Evolutionary conservation across 1,140 invertebrate species (phyloP).

Genomic region (Musca domestica): DNA sequence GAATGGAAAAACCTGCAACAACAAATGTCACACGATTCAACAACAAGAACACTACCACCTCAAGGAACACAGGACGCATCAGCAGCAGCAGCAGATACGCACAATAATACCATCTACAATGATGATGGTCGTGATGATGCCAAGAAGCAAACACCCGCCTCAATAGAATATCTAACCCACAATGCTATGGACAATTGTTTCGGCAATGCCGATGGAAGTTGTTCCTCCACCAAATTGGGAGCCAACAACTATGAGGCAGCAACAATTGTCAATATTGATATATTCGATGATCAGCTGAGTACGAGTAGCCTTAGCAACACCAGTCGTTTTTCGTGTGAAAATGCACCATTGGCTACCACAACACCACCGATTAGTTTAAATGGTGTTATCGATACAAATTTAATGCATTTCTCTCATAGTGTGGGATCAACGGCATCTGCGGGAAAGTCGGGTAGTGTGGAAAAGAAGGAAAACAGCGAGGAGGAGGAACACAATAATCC

Average conservation of each 20-base stretch:
- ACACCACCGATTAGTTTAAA: constrained; percentile 62
- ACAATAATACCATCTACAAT: no score
- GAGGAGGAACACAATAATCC: no score
- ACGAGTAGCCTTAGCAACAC: constrained; percentile 79
- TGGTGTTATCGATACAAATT: constrained; percentile 67
- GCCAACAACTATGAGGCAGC: constrained; percentile 30
- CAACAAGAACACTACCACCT: no score
- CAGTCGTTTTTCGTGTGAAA: constrained; percentile 73
- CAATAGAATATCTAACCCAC: constrained; percentile 12
- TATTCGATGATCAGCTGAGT: constrained; percentile 72
- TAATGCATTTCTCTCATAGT: constrained; percentile 67
- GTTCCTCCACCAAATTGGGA: neutral
- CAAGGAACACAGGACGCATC: neutral
- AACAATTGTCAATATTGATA: constrained; percentile 52
- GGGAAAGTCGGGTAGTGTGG: neutral
- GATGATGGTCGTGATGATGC: no score
- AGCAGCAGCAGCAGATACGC: constrained; percentile 27
- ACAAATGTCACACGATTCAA: neutral
- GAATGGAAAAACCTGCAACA: neutral
- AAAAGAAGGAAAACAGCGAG: no score
- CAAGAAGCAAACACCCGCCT: neutral
- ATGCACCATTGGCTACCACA: constrained; percentile 66
- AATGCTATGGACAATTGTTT: constrained; percentile 13
- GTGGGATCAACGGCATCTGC: neutral
- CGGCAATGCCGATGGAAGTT: constrained; percentile 24